phyloP scores from a whole-genome alignment of 1,140 invertebrate species.

The Mylabris phalerata region DNA sequence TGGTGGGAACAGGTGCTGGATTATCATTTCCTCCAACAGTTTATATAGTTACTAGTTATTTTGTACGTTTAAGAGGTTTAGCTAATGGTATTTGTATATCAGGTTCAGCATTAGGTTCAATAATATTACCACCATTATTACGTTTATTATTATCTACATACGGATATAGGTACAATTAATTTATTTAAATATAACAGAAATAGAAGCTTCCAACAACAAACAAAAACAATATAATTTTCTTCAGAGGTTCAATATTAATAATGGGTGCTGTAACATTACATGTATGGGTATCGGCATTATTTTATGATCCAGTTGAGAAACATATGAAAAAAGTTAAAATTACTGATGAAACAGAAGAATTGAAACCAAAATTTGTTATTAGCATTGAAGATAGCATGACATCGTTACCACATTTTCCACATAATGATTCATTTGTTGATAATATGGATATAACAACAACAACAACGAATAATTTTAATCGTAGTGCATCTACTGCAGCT shows the following conservation, averaged over 20 bases:
- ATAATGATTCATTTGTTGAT: conserved; percentile 34
- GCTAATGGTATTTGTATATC: conserved; percentile 87
- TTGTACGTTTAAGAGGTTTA: conserved; percentile 68
- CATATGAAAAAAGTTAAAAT: conserved; percentile 65
- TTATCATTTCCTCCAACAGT: conserved; percentile 79
- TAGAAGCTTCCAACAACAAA: too few species aligned
- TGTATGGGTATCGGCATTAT: conserved; percentile 72
- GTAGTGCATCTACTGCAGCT: conserved; percentile 50
- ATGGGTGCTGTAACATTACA: conserved; percentile 77
- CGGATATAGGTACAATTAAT: conserved; percentile 58
- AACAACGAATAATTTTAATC: conserved; percentile 32
- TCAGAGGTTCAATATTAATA: conserved; percentile 69
- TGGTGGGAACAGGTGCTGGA: conserved; percentile 75
- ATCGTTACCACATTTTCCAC: conserved; percentile 30
- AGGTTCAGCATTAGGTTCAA: conserved; percentile 75
- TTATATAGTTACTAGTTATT: conserved; percentile 87
- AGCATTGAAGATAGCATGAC: conserved; percentile 37
- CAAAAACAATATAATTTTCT: too few species aligned
- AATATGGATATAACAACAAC: conserved; percentile 20
- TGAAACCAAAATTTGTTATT: conserved; percentile 34
- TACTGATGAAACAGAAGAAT: conserved; percentile 43
- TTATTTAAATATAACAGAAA: too few species aligned
- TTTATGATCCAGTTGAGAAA: conserved; percentile 76
- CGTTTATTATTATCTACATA: conserved; percentile 62
- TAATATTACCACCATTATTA: conserved; percentile 71